phyloP scores from a whole-genome alignment of 1,140 invertebrate genomes.

The Gonatopus flavifemur region DNA sequence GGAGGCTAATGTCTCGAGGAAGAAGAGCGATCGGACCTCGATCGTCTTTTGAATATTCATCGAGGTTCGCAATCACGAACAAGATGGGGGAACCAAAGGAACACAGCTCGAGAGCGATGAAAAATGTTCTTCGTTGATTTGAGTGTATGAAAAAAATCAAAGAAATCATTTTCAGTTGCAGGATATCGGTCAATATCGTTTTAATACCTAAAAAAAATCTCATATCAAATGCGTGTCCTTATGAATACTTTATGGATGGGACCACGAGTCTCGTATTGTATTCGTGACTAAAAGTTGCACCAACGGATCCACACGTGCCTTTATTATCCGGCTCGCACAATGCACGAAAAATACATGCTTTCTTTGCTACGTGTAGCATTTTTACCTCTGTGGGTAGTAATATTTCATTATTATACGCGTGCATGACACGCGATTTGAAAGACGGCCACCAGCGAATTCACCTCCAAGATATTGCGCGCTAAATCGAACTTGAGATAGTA shows the following conservation, averaged over 20 bases:
- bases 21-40: conserved; percentile 26
- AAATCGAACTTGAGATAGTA: background rate
- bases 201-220: too few relatives aligned
- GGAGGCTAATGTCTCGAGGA: conserved; percentile 25
- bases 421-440: conserved; percentile 38
- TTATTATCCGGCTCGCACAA: conserved; percentile 11
- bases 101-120: too few relatives aligned
- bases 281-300: conserved; percentile 29
- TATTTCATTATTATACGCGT: conserved; percentile 31
- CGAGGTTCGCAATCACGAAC: conserved; percentile 15
- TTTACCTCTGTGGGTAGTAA: conserved; percentile 16
- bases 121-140: too few relatives aligned
- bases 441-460: conserved; percentile 20
- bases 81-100: too few relatives aligned
- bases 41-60: conserved; percentile 38
- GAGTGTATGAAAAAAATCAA: too few relatives aligned
- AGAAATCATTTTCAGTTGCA: too few relatives aligned
- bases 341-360: conserved; percentile 13
- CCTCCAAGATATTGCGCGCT: background rate
- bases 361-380: background rate
- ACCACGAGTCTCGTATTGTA: too few relatives aligned
- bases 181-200: too few relatives aligned
- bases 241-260: too few relatives aligned
- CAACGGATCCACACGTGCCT: conserved; percentile 16
- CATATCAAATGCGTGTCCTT: too few relatives aligned